A percentile compares a stretch with the other conserved stretches of the same genome.
Conservation (phyloP, 2,113 vertebrate genomes). For the Silurus glanis region DNA sequence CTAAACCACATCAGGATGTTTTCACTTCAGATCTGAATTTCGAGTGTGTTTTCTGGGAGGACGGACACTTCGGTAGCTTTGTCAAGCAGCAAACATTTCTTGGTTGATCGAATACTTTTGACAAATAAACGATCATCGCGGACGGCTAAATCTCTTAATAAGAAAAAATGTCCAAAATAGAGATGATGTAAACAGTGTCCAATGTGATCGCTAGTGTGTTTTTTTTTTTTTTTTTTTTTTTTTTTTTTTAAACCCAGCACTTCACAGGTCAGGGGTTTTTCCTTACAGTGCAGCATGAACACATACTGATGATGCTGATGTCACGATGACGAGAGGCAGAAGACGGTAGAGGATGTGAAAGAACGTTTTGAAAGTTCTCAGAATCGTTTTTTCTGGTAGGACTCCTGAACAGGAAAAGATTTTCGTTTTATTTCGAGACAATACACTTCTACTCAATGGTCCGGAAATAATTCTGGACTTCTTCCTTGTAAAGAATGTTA, state of each 20-base stretch:
- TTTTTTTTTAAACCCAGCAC: not conserved
- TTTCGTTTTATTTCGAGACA: not conserved
- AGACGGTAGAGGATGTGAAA: not conserved
- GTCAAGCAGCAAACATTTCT: not conserved
- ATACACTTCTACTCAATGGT: not conserved
- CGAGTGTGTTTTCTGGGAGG: not conserved
- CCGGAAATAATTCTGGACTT: too few relatives aligned
- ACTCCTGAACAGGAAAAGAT: not conserved
- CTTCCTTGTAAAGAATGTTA: too few relatives aligned
- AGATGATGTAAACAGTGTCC: conserved; percentile 17
- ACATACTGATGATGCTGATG: not conserved
- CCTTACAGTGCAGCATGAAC: not conserved
- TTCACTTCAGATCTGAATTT: not conserved
- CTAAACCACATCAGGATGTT: not conserved
- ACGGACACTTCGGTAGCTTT: not conserved
- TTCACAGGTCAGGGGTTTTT: not conserved
- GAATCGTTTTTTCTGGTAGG: not conserved
- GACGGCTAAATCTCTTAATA: not conserved
- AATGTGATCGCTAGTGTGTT: not conserved
- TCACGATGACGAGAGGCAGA: not conserved
- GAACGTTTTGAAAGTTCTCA: not conserved
- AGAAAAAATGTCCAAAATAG: not conserved
- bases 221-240: not conserved
- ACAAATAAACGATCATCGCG: not conserved
- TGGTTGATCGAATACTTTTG: conserved; percentile 1